Evolutionary conservation across 2,797 vertebrate genomes (phyloP).

Genomic region (Anguilla obscura): DNA sequence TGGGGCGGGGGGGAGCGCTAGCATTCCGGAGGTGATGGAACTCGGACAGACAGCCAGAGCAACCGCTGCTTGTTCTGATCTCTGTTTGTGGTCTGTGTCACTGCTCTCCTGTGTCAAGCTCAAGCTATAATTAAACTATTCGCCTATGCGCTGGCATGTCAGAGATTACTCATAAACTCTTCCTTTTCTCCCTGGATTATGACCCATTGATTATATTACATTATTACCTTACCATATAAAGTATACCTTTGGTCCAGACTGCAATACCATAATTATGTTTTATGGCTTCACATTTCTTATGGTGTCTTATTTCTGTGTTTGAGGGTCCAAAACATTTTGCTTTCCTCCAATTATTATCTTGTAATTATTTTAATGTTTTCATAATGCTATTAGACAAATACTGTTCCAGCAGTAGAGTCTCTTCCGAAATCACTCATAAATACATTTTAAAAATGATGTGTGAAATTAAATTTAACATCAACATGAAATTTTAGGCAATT

Average conservation of each 20-base stretch:
- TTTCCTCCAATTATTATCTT: neutral
- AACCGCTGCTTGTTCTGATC: constrained; percentile 70
- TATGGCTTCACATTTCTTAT: neutral
- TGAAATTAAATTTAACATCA: too few species aligned
- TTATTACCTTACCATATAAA: neutral
- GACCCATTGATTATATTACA: neutral
- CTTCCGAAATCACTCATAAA: neutral
- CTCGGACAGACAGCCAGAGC: constrained; percentile 69
- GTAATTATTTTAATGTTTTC: neutral
- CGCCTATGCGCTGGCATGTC: constrained; percentile 60
- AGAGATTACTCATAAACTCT: constrained; percentile 49
- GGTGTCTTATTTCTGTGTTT: neutral
- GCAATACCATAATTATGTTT: neutral
- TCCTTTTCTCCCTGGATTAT: neutral
- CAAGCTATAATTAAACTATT: constrained; percentile 65
- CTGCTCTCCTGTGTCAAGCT: constrained; percentile 55
- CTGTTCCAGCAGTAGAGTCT: neutral
- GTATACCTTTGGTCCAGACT: neutral
- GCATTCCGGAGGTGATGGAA: constrained; percentile 66
- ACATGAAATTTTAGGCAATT: too few species aligned
- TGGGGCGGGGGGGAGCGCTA: constrained; percentile 49
- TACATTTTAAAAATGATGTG: neutral
- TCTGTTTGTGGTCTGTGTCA: constrained; percentile 71
- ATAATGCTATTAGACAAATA: neutral
- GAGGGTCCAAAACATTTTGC: neutral